Evolutionary conservation across 2,113 vertebrate genomes (phyloP).

Genomic region (Zosterops lateralis): DNA sequence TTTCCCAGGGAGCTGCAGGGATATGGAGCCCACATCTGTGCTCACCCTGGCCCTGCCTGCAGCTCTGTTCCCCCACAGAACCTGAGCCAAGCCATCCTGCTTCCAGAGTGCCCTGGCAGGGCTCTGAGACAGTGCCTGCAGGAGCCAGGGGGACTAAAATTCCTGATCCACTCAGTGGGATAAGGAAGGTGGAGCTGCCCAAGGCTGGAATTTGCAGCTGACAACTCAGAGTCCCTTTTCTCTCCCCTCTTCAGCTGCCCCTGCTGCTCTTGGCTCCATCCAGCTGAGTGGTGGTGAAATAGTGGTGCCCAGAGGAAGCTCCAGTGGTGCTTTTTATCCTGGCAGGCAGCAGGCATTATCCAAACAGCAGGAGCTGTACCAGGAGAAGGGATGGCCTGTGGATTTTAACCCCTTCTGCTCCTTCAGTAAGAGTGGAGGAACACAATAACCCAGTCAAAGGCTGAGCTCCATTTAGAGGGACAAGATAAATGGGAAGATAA

Average conservation of each 20-base stretch:
- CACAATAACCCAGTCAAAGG: background rate
- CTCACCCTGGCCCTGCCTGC: background rate
- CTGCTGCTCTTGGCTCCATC: background rate
- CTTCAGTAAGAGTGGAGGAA: background rate
- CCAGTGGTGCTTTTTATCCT: background rate
- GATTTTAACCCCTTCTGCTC: background rate
- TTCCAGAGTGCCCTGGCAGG: background rate
- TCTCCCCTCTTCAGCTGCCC: background rate
- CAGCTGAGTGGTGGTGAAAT: background rate
- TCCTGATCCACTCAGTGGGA: background rate
- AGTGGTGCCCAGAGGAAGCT: background rate
- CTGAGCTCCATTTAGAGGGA: background rate
- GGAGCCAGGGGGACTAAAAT: background rate
- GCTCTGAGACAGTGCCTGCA: background rate
- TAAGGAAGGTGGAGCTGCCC: background rate
- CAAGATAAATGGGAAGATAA: background rate
- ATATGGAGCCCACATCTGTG: background rate
- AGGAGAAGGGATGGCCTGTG: background rate
- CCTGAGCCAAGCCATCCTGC: background rate
- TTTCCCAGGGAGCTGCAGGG: background rate
- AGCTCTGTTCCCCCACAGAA: background rate
- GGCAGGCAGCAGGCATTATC: background rate
- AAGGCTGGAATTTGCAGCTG: background rate
- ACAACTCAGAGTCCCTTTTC: background rate
- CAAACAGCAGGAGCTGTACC: slow-evolving; percentile 4